Conservation (phyloP, 1,140 invertebrate species). For the Aporrectodea caliginosa region DNA sequence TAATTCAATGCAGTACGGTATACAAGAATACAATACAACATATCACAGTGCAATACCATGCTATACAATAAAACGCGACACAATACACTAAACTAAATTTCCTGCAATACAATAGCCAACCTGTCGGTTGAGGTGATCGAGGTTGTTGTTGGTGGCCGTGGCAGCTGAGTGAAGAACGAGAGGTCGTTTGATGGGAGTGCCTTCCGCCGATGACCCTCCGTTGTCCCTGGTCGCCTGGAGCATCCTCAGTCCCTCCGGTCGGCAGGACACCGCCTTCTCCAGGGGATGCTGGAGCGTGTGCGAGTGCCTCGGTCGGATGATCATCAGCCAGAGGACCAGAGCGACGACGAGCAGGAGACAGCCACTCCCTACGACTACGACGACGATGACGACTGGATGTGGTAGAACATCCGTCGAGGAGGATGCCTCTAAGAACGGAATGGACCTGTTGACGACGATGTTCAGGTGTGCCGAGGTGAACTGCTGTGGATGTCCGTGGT, state of each 20-base stretch:
- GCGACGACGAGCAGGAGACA: not conserved
- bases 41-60: too few relatives aligned
- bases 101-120: too few relatives aligned
- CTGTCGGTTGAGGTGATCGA: not conserved
- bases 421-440: slow-evolving; percentile 21
- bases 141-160: not conserved
- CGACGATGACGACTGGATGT: slow-evolving; percentile 16
- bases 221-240: not conserved
- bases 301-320: not conserved
- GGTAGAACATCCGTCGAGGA: not conserved
- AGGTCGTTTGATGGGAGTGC: not conserved
- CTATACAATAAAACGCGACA: too few relatives aligned
- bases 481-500: slow-evolving; percentile 21
- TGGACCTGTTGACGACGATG: slow-evolving; percentile 30
- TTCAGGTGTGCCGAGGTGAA: slow-evolving; percentile 18
- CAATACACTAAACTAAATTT: too few relatives aligned
- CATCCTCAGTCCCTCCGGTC: not conserved
- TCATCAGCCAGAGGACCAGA: not conserved
- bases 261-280: not conserved
- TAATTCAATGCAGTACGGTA: too few relatives aligned
- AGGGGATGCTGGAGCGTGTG: not conserved
- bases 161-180: not conserved
- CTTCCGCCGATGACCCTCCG: not conserved
- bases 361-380: slow-evolving; percentile 22
- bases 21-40: too few relatives aligned